These are phyloP conservation scores for Mercenaria mercenaria DNA, from an alignment of 1,140 invertebrate species.

Conservation along the genomic window DNA sequence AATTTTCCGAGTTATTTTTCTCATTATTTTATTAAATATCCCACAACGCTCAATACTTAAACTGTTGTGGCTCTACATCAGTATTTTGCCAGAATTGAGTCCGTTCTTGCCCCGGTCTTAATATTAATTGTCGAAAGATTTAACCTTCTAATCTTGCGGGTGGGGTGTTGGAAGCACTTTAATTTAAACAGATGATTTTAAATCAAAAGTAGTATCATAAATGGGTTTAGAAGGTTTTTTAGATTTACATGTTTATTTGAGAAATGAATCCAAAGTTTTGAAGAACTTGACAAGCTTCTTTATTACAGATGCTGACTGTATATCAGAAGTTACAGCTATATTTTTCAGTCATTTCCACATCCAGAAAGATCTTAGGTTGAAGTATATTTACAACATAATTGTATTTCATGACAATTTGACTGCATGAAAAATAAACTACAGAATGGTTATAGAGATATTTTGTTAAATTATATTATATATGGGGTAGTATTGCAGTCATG, in stretches of 20 bases:
- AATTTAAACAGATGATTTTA: constrained; percentile 22
- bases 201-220: neutral
- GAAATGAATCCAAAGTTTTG: neutral
- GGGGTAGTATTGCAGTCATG: too few species aligned
- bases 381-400: too few species aligned
- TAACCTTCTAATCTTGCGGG: constrained; percentile 19
- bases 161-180: neutral
- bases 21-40: constrained; percentile 27
- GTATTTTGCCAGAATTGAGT: neutral
- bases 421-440: too few species aligned
- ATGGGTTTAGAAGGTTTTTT: neutral
- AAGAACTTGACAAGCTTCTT: too few species aligned
- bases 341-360: too few species aligned
- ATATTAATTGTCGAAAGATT: neutral
- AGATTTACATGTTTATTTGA: neutral
- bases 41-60: neutral
- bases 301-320: too few species aligned
- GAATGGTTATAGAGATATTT: too few species aligned
- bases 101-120: neutral
- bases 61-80: neutral
- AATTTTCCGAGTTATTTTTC: constrained; percentile 19
- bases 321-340: too few species aligned
- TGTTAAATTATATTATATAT: too few species aligned
- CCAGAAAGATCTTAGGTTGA: too few species aligned
- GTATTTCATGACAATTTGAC: too few species aligned